Evolutionary conservation across 2,797 vertebrate genomes (phyloP), one percentile per base, ranked within the genome.

Genomic region (Sebastes paucispinis): DNA sequence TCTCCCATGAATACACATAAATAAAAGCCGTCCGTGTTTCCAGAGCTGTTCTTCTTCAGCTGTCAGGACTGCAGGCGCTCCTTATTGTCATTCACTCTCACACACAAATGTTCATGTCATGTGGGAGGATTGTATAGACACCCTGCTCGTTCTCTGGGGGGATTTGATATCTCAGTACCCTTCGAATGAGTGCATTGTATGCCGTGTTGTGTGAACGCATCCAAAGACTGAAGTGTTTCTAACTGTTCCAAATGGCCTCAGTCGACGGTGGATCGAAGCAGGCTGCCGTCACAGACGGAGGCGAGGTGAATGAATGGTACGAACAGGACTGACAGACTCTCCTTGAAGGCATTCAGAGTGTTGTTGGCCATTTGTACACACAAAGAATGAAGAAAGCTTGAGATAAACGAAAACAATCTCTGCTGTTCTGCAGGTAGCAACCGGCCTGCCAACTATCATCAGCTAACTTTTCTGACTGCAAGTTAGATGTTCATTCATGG

Each of bases 171-270:
- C 29, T 73, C 12, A 5, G 25, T n/a, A 13, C 11, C 22, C 4
- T 59, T 29, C 8, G 36, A 16, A 36, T 50, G 29, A 52, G 27
- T 20, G 3, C 1, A 9, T 14, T 22, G 16, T 5, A 7, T 31
- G 9, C 3, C 6, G 1, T 3, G 2, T 3, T 6, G 4, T 55
- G 12, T 2, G 3, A 6, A 6, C 5, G 8, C 14, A 12, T 27
- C 12, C 10, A 18, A 20, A 52, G 36, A 6, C 18, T 8, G n/a
- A 6, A 4, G 25, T 24, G n/a, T 64, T 25, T 12, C 7, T 27
- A 18, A 22, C 31, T 5, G 43, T 16, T 69, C 39, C 1, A 9
- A 63, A 52, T 36, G 59, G 20, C 25, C 10, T 13, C 32, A 29
- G 34, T 14, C 1, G 10, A 47, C 34, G 27, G 22, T 32, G 27